Evolutionary conservation across 2,797 vertebrate species (phyloP), one percentile per base, ranked within the genome.

Genomic region (Acanthurus lineatus): DNA sequence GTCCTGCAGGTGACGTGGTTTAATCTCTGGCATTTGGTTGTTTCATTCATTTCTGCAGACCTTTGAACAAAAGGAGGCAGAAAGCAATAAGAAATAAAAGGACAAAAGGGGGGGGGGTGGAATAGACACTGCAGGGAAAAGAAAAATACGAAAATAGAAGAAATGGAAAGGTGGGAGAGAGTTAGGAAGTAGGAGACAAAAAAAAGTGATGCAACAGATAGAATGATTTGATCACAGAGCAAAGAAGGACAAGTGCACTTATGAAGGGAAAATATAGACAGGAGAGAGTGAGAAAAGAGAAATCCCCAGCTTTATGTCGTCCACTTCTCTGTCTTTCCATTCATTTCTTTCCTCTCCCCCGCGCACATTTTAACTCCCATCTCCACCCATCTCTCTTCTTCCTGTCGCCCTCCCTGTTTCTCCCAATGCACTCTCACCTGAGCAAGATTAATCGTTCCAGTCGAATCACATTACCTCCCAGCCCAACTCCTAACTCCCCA

Each of bases 401-500:
- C 56, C 85, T 76, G 80, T 89, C 67, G 69, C 86, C 82, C 84
- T 89, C 84, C 83, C 78, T 69, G 78, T 85, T 87, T 84, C 83
- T 89, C 91, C 86, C 88, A 69, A 58, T 76, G 84, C 87, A 90
- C 90, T 88, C 80, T 92, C 92, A 93, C 89, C 91, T 94, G 91
- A 95, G 88, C 91, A 95, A 95, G 95, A 96, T 95, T 93, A 94
- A 96, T 95, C 77, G 85, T 88, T 90, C 78, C 83, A 85, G 93
- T 95, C 94, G 86, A 93, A 86, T 94, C 89, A 86, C 89, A 95
- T 95, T 95, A 95, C 90, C 86, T 88, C 82, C 83, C 72, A 83
- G 81, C 84, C 81, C 74, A 88, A 91, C 88, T 86, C 76, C 70
- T 14, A 64, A 76, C 84, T 79, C 69, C 63, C 54, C 25, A 2